Percentiles rank a stretch among this genome's conserved stretches.
These are phyloP conservation scores for Coptotermes formosanus DNA, from an alignment of 1,140 invertebrate species.

Conservation along the genomic window DNA sequence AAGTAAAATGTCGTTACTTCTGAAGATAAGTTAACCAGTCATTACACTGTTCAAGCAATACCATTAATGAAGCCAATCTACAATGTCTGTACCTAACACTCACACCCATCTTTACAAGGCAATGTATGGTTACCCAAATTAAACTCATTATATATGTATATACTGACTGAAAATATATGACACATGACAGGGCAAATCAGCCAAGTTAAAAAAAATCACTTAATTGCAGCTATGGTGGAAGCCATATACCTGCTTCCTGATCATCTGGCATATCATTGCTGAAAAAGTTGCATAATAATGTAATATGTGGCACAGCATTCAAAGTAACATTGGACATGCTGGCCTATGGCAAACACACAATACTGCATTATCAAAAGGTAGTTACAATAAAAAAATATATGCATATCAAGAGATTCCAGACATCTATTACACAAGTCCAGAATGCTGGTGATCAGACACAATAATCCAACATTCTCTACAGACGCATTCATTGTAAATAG, in stretches of 20 bases:
- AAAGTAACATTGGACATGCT: background rate
- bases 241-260: too few relatives aligned
- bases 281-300: too few relatives aligned
- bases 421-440: background rate
- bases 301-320: background rate
- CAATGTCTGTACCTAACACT: background rate
- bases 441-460: background rate
- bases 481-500: background rate
- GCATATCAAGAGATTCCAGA: conserved; percentile 1
- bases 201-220: background rate
- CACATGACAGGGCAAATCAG: background rate
- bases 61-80: background rate
- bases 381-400: background rate
- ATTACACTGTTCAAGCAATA: background rate
- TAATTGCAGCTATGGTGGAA: background rate
- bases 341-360: background rate
- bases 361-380: background rate
- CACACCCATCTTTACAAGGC: background rate
- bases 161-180: background rate
- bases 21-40: background rate
- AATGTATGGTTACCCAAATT: conserved; percentile 13
- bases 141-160: background rate
- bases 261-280: too few relatives aligned
- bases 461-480: background rate
- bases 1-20: background rate